A percentile compares a stretch with the other conserved stretches of the same genome.
These are phyloP conservation scores for Synanthedon myopaeformis DNA, from an alignment of 2,888 invertebrate genomes.

Conservation along the genomic window DNA sequence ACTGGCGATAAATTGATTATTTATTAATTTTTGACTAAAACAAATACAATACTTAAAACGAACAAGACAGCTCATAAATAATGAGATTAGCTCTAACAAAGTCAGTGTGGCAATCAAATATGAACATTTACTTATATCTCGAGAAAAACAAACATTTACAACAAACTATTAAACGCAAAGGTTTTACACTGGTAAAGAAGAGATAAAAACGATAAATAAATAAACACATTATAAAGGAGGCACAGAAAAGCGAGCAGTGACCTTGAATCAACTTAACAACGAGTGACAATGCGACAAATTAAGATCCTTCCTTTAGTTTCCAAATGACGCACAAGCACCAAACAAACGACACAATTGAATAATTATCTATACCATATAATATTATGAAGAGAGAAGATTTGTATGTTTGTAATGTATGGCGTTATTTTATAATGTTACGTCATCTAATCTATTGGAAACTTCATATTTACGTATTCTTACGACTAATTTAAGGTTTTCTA, in stretches of 20 bases:
- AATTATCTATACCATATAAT: background rate
- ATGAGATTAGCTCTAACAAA: no score
- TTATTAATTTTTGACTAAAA: no score
- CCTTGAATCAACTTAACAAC: constrained; percentile 4
- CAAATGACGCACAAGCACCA: constrained; percentile 2
- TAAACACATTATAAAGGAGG: background rate
- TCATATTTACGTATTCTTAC: no score
- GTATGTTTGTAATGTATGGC: no score
- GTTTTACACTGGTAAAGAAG: constrained; percentile 2
- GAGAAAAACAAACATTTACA: background rate
- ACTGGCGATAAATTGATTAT: no score
- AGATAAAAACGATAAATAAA: constrained; percentile 3
- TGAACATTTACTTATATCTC: background rate
- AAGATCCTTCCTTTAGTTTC: constrained; percentile 1
- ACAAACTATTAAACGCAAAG: background rate
- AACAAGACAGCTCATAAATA: no score
- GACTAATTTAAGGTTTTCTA: no score
- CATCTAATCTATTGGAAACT: no score
- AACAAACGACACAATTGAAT: background rate
- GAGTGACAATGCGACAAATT: constrained; percentile 1
- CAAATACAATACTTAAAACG: no score
- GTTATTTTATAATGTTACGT: no score
- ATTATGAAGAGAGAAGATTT: no score
- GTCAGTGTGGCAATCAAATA: no score
- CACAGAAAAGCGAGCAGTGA: background rate